Evolutionary conservation across 2,888 invertebrate species (phyloP).

Genomic region (Acanthosepion esculentum): DNA sequence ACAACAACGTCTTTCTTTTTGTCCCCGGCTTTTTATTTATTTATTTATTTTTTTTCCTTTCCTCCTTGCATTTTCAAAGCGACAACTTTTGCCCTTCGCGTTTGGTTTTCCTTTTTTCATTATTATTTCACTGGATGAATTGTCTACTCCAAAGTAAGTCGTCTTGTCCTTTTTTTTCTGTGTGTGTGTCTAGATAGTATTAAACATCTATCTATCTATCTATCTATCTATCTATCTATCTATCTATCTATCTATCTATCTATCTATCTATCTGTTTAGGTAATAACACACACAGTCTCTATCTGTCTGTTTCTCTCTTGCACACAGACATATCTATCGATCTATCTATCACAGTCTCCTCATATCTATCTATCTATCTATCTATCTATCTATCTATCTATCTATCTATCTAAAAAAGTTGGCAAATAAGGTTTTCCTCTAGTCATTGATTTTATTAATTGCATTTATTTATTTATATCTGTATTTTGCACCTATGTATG

Average conservation of each 20-base stretch:
- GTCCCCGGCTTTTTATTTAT: no score
- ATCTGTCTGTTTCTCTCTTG: no score
- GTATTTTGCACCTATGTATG: neutral
- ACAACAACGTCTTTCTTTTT: neutral
- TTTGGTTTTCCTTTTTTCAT: neutral
- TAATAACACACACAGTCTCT: no score
- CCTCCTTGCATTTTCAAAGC: neutral
- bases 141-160: neutral
- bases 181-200: no score
- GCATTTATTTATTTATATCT: neutral
- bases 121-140: neutral
- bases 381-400: no score
- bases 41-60: no score
- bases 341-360: no score
- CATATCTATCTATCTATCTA: no score
- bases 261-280: neutral
- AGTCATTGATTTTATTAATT: neutral
- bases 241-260: neutral
- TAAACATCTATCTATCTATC: neutral
- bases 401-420: no score
- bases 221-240: conserved; percentile 5
- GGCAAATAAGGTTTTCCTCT: no score
- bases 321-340: no score
- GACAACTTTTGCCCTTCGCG: neutral
- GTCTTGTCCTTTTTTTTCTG: neutral